Conservation (phyloP, 1,140 invertebrate species). For the Hyles vespertilio region DNA sequence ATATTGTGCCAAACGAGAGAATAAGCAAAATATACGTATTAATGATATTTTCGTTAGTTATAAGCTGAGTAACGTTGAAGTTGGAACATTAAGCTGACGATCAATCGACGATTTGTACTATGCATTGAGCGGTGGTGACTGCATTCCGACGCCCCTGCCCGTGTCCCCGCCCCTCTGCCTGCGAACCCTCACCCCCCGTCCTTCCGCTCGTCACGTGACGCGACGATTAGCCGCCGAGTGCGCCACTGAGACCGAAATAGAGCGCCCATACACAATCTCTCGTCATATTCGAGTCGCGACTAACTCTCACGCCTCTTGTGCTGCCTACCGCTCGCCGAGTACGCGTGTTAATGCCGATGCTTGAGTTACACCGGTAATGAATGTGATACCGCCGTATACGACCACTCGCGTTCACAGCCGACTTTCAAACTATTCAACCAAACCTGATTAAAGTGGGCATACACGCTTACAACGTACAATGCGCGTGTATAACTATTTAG, state of each 20-base stretch:
- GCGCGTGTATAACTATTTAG: not conserved
- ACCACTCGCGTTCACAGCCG: slow-evolving; percentile 1
- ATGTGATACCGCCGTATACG: not conserved
- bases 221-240: slow-evolving; percentile 70
- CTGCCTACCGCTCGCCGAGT: slow-evolving; percentile 40
- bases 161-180: slow-evolving; percentile 45
- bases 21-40: too few species aligned
- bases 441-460: slow-evolving; percentile 8
- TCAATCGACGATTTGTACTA: slow-evolving; percentile 59
- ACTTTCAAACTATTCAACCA: slow-evolving; percentile 9
- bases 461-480: not conserved
- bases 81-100: slow-evolving; percentile 36
- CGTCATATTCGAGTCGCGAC: slow-evolving; percentile 59
- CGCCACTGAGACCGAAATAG: slow-evolving; percentile 72
- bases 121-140: slow-evolving; percentile 60
- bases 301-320: slow-evolving; percentile 54
- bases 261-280: slow-evolving; percentile 63
- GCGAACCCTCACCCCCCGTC: slow-evolving; percentile 63
- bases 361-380: slow-evolving; percentile 10
- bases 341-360: slow-evolving; percentile 18
- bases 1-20: too few species aligned
- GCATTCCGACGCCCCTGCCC: slow-evolving; percentile 65
- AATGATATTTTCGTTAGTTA: too few species aligned
- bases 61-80: too few species aligned
- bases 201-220: slow-evolving; percentile 71